These are phyloP conservation scores for Enteromius trimaculatus DNA, from an alignment of 2,797 vertebrate genomes.

Conservation along the genomic window DNA sequence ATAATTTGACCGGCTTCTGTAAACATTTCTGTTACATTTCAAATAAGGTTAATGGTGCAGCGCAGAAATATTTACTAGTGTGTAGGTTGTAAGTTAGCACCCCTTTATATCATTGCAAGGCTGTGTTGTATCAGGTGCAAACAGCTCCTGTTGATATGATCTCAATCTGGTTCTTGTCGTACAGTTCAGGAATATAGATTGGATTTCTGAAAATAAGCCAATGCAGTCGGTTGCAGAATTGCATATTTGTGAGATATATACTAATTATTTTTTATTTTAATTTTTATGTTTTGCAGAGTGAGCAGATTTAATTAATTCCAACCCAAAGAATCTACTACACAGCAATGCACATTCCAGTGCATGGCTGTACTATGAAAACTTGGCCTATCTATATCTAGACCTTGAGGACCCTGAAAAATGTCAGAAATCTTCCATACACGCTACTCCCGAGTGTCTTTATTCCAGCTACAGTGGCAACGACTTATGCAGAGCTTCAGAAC, in stretches of 20 bases:
- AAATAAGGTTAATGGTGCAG: not conserved
- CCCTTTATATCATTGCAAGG: not conserved
- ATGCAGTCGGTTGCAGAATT: not conserved
- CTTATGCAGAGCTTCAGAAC: conserved; percentile 44
- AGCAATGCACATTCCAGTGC: not conserved
- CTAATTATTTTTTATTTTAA: not conserved
- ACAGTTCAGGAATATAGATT: not conserved
- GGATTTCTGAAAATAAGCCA: not conserved
- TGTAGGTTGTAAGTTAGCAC: not conserved
- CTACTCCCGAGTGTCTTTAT: not conserved
- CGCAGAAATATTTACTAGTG: not conserved
- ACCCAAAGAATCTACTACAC: not conserved
- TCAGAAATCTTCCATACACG: not conserved
- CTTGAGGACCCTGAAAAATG: not conserved
- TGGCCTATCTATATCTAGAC: not conserved
- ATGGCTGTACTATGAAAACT: not conserved
- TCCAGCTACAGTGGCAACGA: not conserved
- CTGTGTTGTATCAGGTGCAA: not conserved
- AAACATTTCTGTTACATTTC: not conserved
- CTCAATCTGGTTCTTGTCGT: not conserved
- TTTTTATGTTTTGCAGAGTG: not conserved
- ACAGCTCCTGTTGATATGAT: not conserved
- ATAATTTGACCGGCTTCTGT: not conserved
- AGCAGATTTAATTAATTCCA: not conserved
- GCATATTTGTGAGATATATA: not conserved